These are phyloP conservation scores for Setophaga coronata DNA, from an alignment of 2,113 vertebrate species.

Conservation along the genomic window DNA sequence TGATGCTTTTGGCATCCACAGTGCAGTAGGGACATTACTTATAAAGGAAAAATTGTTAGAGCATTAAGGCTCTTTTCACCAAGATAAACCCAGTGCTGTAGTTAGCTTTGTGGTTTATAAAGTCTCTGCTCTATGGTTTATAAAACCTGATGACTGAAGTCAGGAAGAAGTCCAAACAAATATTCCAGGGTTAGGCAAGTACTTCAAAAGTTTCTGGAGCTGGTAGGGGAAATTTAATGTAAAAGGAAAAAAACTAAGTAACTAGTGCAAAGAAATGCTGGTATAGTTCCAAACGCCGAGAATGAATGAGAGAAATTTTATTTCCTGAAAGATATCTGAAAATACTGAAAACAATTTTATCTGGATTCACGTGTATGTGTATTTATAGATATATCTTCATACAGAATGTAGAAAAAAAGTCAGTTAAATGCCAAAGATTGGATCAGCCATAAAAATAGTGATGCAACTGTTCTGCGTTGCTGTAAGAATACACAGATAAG, in stretches of 20 bases:
- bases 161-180: neutral
- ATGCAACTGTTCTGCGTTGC: neutral
- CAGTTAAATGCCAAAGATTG: neutral
- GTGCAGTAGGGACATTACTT: neutral
- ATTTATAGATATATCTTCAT: neutral
- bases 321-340: neutral
- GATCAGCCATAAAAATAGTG: neutral
- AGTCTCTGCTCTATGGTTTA: slow-evolving; percentile 22
- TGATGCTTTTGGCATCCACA: neutral
- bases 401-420: neutral
- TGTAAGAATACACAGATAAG: neutral
- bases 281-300: neutral
- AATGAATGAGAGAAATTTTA: neutral
- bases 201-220: neutral
- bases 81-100: neutral
- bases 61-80: neutral
- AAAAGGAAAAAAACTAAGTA: neutral
- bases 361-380: neutral
- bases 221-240: neutral
- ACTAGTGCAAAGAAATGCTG: neutral
- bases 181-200: slow-evolving; percentile 12
- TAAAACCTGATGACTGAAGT: neutral
- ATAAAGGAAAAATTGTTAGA: slow-evolving; percentile 40
- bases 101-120: slow-evolving; percentile 10
- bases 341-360: neutral